Evolutionary conservation across 2,113 vertebrate species (phyloP), one percentile per base, ranked within the genome.

Genomic region (Nansenia antarctica): DNA sequence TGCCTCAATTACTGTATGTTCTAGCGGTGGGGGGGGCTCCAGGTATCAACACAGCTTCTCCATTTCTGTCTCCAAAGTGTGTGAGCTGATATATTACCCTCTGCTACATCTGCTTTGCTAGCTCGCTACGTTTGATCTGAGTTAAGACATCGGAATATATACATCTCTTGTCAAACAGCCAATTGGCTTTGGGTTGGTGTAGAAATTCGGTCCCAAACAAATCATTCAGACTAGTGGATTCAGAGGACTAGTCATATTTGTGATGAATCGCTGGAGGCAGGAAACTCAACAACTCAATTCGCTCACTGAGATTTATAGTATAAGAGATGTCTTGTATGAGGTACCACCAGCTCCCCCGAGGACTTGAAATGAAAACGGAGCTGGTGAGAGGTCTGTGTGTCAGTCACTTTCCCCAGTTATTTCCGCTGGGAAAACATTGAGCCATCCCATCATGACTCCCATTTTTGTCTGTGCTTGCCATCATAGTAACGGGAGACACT

Each of bases 401-500:
- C 59, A 31, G 27, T 32, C n/a, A 9, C 12, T 15, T 32, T 20
- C 31, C 58, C n/a, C 30, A n/a, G 29, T n/a, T 5, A 26, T 22
- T 47, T 52, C 35, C 20, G 35, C 20, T 54, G 52, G 11, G 24
- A 2, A 5, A 7, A 11, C 52, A 22, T 9, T 75, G 73, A 76
- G 73, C 70, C 78, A 67, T 39, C 57, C 7, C 18, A 35, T 39
- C 27, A 59, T 30, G 24, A 18, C 9, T 53, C 69, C 57, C 32
- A 65, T 75, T 45, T 73, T 35, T 31, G 42, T 72, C 62, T 62
- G 54, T 64, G 64, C 39, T 5, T 39, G 62, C 9, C 53, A 20
- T 11, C 73, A 29, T 69, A 32, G 67, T 60, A 68, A 76, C 69
- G 64, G 76, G 67, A 77, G 29, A 65, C 15, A 67, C 67, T 64